Percentiles rank a stretch among this genome's conserved stretches.
phyloP scores from a whole-genome alignment of 2,888 invertebrate genomes.

The Epiblema foenella region DNA sequence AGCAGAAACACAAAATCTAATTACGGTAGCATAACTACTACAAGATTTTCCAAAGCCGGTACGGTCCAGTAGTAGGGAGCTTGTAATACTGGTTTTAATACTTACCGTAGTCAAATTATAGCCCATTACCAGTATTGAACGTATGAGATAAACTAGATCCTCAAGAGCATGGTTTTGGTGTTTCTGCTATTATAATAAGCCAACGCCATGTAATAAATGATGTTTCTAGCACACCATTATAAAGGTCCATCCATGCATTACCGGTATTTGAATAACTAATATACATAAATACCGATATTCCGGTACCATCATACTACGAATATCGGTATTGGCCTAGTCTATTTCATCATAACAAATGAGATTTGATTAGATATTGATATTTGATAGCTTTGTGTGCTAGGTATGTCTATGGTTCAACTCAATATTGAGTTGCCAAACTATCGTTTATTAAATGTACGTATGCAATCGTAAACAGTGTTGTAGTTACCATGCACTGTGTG shows the following conservation, averaged over 20 bases:
- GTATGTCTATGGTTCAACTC: neutral
- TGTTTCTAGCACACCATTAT: slow-evolving; percentile 1
- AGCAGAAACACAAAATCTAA: neutral
- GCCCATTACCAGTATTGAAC: neutral
- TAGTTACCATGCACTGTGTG: slow-evolving; percentile 17
- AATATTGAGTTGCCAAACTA: neutral
- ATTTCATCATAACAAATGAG: neutral
- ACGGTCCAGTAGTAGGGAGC: neutral
- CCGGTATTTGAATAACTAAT: neutral
- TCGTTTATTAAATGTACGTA: slow-evolving; percentile 12
- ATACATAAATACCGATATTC: neutral
- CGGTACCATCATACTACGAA: neutral
- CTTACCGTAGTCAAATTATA: too few species aligned
- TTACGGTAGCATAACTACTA: neutral
- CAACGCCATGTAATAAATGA: neutral
- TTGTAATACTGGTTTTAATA: neutral
- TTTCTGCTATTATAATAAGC: slow-evolving; percentile 2
- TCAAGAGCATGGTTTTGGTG: too few species aligned
- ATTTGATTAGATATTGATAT: neutral
- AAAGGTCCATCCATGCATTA: neutral
- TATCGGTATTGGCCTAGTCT: neutral
- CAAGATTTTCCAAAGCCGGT: neutral
- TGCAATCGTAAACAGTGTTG: slow-evolving; percentile 14
- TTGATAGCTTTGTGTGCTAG: slow-evolving; percentile 11
- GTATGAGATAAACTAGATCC: too few species aligned